Evolutionary conservation across 2,113 vertebrate species (phyloP), one percentile per base, ranked within the genome.

Genomic region (Myotis yumanensis): DNA sequence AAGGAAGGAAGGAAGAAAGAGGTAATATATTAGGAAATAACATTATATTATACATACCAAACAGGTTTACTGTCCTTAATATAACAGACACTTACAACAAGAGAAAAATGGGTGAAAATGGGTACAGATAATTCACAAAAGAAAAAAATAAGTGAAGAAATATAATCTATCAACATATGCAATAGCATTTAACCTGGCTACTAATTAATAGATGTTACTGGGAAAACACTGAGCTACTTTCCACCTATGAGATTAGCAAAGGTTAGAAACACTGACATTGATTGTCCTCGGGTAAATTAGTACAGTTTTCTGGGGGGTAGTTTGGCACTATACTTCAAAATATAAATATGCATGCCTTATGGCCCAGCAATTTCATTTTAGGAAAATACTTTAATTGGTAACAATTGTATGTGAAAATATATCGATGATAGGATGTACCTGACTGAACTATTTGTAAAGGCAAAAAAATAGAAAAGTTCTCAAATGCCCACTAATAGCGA

Each of bases 341-440:
- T 18, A 8, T 35, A 77, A 95, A 37, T 16, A 54, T 14, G 30
- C 20, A 37, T 25, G 66, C 2, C 2, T 81, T 82, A 25, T 79
- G 83, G 69, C 62, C 46, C 75, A 86, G 79, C 20, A 85, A 43
- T 43, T 77, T 25, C 22, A 66, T 23, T 89, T 86, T 40, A 4
- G 37, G 6, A 20, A 66, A 72, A 35, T 57, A 57, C 11, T 85
- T 62, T 80, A 37, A 30, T 75, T 28, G 11, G 4, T 17, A 71
- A 81, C 46, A 88, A 93, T 84, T 37, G 80, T 25, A 17, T 81
- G n/a, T 89, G 59, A 57, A 93, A 96, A 86, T 22, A 52, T 68
- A 57, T 23, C 25, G 8, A 52, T 12, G 32, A 69, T 52, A 87
- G 35, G 25, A 71, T 86, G 28, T 43, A 54, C 32, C 40, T 64